Evolutionary conservation across 2,888 invertebrate species (phyloP), one percentile per base, ranked within the genome.

Genomic region (Hedychridium roseum): DNA sequence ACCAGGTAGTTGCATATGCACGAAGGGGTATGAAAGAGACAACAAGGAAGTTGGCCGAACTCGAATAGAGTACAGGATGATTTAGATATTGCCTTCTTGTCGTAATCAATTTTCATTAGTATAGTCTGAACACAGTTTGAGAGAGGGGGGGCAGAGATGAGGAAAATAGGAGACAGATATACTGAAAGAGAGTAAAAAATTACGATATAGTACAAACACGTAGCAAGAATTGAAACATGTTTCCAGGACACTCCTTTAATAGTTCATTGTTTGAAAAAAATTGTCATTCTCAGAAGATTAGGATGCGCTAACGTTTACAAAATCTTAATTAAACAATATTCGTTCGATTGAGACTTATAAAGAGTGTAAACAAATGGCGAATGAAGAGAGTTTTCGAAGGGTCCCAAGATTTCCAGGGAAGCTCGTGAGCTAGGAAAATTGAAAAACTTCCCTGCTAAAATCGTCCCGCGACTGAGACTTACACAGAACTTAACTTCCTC

Each of bases 371-470:
- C 64, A 58, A 60, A 62, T 65, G 57, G 43, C 15, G 23, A 43
- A 52, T 57, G 64, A 63, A 58, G 57, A 66, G 46, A 44, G 45
- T 34, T 12, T 47, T 59, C 53, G 49, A 36, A 40, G 56, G 53
- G 51, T 59, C 48, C 50, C 48, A 46, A 34, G 54, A 41, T 57
- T 53, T 49, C 40, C 30, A 30, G 42, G 51, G 43, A 57, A 70
- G 60, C 59, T 49, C 28, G 54, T 57, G 67, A 66, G 62, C 62
- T 55, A 60, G 57, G 72, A 69, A 78, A 78, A 78, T 78, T 78
- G 78, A 78, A 78, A 78, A 78, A 78, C 77, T 78, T 78, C 68
- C 57, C 43, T 48, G 56, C 56, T 66, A 70, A 74, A 76, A 78
- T 75, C 74, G 77, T 74, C 68, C 63, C 66, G 59, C 62, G 61